Percentiles rank a stretch among this genome's conserved stretches.
Conservation (phyloP, 2,888 invertebrate genomes). For the Mythimna loreyi region DNA sequence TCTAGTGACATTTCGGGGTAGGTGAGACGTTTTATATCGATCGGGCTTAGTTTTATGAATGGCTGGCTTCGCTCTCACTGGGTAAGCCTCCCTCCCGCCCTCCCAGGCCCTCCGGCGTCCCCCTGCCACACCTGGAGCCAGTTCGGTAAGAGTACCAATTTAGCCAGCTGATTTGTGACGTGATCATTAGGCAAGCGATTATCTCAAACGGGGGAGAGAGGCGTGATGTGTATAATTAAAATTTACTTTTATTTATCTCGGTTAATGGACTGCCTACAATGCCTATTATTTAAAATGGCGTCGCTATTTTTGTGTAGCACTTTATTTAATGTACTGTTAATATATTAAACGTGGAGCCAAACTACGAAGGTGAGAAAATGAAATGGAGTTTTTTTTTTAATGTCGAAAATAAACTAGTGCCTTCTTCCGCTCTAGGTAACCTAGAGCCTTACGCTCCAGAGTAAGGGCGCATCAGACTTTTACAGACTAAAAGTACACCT, state of each 20-base stretch:
- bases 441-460: no score
- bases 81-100: slow-evolving; percentile 32
- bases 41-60: slow-evolving; percentile 88
- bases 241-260: slow-evolving; percentile 37
- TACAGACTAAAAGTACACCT: no score
- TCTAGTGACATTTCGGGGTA: slow-evolving; percentile 65
- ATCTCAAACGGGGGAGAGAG: slow-evolving; percentile 64
- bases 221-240: slow-evolving; percentile 51
- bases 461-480: no score
- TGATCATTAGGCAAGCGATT: slow-evolving; percentile 74
- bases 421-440: no score
- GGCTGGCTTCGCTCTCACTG: slow-evolving; percentile 72
- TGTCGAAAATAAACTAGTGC: no score
- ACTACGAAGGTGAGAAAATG: no score
- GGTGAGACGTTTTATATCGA: slow-evolving; percentile 83
- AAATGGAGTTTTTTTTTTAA: no score
- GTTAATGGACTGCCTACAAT: slow-evolving; percentile 18
- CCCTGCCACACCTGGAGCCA: slow-evolving; percentile 62
- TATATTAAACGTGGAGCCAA: no score
- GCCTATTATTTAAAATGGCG: background rate
- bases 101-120: slow-evolving; percentile 48
- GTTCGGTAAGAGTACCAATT: slow-evolving; percentile 68
- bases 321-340: no score
- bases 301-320: background rate
- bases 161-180: slow-evolving; percentile 78